Conservation (phyloP, 2,797 vertebrate species). For the Telmatherina bonti region DNA sequence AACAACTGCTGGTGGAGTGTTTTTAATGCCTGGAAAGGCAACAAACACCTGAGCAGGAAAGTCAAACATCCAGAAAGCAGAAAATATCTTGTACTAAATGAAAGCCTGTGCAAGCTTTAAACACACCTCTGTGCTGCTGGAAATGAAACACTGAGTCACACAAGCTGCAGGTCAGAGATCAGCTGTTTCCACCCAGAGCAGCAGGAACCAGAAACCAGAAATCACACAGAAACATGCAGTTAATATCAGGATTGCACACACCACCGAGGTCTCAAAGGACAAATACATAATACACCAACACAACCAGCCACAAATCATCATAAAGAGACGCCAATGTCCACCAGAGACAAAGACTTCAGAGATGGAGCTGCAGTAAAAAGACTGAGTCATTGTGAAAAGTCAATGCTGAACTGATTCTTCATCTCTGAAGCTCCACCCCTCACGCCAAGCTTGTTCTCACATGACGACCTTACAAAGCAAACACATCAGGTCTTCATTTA, state of each 20-base stretch:
- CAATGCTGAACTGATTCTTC: no score
- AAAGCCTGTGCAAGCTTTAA: background rate
- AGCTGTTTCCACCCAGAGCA: background rate
- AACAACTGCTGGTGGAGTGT: background rate
- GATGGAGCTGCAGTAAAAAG: no score
- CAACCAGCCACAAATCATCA: no score
- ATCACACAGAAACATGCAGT: background rate
- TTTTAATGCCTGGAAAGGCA: background rate
- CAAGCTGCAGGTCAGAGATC: background rate
- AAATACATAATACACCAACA: no score
- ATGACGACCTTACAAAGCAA: no score
- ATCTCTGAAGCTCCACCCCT: background rate
- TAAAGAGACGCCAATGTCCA: no score
- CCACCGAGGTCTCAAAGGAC: no score
- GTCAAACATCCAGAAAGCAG: background rate
- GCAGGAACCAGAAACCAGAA: background rate
- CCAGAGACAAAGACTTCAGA: no score
- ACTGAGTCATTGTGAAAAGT: no score
- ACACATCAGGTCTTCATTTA: background rate
- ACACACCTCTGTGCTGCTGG: background rate
- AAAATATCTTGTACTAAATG: background rate
- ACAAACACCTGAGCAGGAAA: background rate
- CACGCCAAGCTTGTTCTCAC: no score
- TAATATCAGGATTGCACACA: no score
- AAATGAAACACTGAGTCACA: background rate